Base-by-base conservation (phyloP, 1,140 invertebrate genomes). In the Drosophila sproati region DNA sequence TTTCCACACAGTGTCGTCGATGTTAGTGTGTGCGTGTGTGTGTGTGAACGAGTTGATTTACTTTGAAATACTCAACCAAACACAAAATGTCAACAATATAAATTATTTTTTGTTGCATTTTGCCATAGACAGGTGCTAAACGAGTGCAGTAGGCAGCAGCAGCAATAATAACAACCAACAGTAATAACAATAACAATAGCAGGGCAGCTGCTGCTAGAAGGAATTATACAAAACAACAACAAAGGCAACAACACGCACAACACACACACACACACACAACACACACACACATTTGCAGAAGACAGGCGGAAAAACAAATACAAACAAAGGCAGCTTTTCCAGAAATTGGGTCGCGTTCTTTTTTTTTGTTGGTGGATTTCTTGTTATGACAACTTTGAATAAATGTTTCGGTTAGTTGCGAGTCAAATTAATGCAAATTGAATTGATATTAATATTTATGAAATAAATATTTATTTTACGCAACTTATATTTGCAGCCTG, bases 321-420 rank as follows among this genome's bases (percentile, higher is more conserved):
- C 83, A 81, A 78, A 86, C 70, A 79, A 76, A 74, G 60, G 51
- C 51, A 85, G 81, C 73, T 85, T 83, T 83, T 85, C 69, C 80
- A 69, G 70, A 78, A 88, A 88, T 88, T 88, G 77, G 83, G 83
- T 88, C 82, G 83, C 69, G 71, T 73, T 67, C 60, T 69, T 68
- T 67, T 57, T 68, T 69, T 59, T 48, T 51, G 50, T 41, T 29
- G 35, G 56, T 59, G 69, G 34, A 70, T 66, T 56, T 69, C 35
- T 37, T 69, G 81, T 85, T 85, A 85, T 85, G 81, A 73, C 81
- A 83, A 83, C 81, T 78, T 67, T 67, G 51, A 59, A 54, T 69
- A 73, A 45, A 71, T 70, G 77, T 73, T 50, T 80, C 54, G 60
- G 80, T 77, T 51, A 82, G 80, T 78, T 64, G 56, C 35, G 54